Base-by-base conservation (phyloP, 2,888 invertebrate species). In the Mythimna lalbum region DNA sequence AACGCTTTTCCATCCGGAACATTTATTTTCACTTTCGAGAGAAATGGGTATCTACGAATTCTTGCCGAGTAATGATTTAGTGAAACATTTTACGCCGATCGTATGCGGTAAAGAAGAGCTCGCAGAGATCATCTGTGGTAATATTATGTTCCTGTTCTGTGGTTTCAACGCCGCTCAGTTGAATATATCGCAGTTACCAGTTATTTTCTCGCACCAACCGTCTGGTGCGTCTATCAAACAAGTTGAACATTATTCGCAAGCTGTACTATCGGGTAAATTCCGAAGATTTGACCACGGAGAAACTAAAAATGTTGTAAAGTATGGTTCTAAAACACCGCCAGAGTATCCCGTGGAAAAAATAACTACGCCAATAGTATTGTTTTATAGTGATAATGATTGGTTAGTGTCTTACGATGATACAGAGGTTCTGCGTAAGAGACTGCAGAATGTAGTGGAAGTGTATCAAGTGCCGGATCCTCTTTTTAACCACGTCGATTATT, bases 221-320 rank as follows among this genome's bases (percentile, higher is more conserved):
- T 92, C 96, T 14, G 96, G 96, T 4, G 90, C 93, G 0, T 92
- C 96, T 1, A 89, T 90, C 0, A 91, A 93, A 78, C 95, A 96
- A 77, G 72, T 96, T 6, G 73, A 83, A 36, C 89, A 90, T 73
- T 90, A 83, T 61, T 78, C 82, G 9, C 88, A 90, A 64, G 69
- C 64, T 14, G n/a, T 82, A 2, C 36, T 73, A n/a, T 81, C 76
- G n/a, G 73, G 79, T 23, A 72, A 72, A 59, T 88, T 89, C 67
- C 63, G 76, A 9, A 78, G 74, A 65, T 89, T 80, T 62, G 84
- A 87, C 66, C 68, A 81, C 60, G 88, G 87, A 23, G 52, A 59
- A 33, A 12, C 7, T 7, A 76, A 73, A 77, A 82, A 79, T 61
- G 5, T 78, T 12, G 21, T 49, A 52, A 21, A 59, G 2, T 78